Conservation (phyloP, 2,113 vertebrate species). For the Hydrolagus affinis region DNA sequence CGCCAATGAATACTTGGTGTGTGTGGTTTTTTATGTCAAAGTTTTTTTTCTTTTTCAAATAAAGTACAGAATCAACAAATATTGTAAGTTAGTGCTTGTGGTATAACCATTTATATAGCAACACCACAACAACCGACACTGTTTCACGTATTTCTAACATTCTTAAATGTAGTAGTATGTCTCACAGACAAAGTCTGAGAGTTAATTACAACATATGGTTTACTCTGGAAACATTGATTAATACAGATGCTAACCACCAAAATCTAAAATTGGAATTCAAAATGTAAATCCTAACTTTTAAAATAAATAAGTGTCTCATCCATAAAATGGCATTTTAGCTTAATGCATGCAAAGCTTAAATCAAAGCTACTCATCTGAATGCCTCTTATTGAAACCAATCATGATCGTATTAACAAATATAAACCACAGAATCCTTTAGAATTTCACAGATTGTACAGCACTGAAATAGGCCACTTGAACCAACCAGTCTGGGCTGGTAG, state of each 20-base stretch:
- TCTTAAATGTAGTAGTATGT: background rate
- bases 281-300: background rate
- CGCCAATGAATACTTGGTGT: no score
- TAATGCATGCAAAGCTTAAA: background rate
- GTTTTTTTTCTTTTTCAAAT: no score
- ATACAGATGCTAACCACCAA: background rate
- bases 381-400: background rate
- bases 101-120: no score
- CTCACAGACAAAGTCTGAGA: background rate
- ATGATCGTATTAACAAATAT: no score
- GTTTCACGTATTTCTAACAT: background rate
- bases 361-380: background rate
- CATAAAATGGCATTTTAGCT: background rate
- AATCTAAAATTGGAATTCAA: background rate
- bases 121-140: background rate
- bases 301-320: background rate
- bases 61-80: no score
- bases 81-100: no score
- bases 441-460: no score
- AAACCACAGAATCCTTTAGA: no score
- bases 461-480: no score
- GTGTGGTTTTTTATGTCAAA: no score
- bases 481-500: no score
- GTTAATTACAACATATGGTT: background rate
- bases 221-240: background rate